Evolutionary conservation across 2,113 vertebrate genomes (phyloP).

Genomic region (Henicopernis longicauda): DNA sequence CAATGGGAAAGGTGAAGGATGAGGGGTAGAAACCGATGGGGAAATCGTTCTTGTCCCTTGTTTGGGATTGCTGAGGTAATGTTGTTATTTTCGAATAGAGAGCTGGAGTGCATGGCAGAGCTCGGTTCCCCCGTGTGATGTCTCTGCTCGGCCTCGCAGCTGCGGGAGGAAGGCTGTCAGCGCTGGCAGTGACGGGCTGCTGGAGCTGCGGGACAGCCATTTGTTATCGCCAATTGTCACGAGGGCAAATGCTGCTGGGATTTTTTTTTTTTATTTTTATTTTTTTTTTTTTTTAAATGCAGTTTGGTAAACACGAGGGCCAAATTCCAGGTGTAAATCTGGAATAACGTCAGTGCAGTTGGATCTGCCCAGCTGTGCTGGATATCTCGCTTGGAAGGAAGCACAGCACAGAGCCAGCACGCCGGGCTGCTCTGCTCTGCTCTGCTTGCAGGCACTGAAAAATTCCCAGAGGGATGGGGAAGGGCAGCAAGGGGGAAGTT

Average conservation of each 20-base stretch:
- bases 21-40: neutral
- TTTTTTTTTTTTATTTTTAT: too few species aligned
- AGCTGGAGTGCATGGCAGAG: neutral
- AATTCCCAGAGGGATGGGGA: neutral
- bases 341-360: neutral
- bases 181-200: neutral
- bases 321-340: neutral
- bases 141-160: neutral
- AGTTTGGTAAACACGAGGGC: neutral
- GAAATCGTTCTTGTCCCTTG: neutral
- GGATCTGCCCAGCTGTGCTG: neutral
- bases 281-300: too few species aligned
- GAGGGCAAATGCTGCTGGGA: accelerated
- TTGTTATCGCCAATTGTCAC: neutral
- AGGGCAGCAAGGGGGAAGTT: neutral
- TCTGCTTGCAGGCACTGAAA: neutral
- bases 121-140: neutral
- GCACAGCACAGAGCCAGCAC: neutral
- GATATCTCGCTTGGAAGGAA: accelerated
- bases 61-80: neutral
- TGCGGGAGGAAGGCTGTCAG: neutral
- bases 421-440: accelerated
- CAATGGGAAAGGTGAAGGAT: neutral
- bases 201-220: neutral
- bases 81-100: neutral